Conservation (phyloP, 2,888 invertebrate species). For the Phengaris arion region DNA sequence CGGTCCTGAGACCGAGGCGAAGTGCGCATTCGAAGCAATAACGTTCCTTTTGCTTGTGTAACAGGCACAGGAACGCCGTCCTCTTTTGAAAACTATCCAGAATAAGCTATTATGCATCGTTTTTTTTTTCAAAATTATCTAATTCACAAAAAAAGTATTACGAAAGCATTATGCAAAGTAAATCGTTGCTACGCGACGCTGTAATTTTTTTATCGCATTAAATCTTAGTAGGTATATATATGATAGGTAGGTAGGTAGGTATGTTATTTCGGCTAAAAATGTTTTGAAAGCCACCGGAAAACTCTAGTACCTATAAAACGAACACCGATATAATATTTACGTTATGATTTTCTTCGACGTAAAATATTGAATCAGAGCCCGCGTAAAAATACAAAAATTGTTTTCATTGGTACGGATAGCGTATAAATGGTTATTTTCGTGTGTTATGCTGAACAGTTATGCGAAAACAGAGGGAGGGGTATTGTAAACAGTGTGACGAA, state of each 20-base stretch:
- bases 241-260: too few species aligned
- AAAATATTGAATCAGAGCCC: neutral
- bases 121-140: neutral
- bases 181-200: too few species aligned
- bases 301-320: neutral
- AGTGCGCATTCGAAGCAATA: slow-evolving; percentile 23
- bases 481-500: slow-evolving; percentile 32
- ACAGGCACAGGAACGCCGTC: neutral
- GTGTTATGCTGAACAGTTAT: slow-evolving; percentile 22
- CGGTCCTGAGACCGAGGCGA: neutral
- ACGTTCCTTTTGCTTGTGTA: neutral
- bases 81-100: neutral
- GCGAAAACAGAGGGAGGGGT: slow-evolving; percentile 31
- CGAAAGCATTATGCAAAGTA: too few species aligned
- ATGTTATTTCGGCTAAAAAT: neutral
- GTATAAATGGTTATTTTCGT: slow-evolving; percentile 26
- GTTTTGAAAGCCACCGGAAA: neutral
- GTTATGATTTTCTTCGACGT: slow-evolving; percentile 7
- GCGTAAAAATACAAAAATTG: slow-evolving; percentile 20
- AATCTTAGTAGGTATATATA: neutral
- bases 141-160: neutral
- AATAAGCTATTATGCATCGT: neutral
- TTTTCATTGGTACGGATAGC: slow-evolving; percentile 10
- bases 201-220: neutral
- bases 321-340: neutral